Evolutionary conservation across 2,888 invertebrate genomes (phyloP).

Genomic region (Carcina quercana): DNA sequence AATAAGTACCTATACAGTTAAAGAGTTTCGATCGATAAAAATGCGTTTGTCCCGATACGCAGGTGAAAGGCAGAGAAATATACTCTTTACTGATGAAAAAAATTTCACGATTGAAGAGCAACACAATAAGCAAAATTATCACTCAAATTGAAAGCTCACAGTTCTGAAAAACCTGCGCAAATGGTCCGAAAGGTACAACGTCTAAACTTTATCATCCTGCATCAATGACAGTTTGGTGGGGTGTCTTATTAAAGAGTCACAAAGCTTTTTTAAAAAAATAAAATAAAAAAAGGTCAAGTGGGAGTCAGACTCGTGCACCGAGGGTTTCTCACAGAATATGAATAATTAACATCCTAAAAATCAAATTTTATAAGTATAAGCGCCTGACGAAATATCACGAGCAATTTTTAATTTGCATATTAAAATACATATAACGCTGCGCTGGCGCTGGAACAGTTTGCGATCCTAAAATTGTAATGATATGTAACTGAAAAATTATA

Average conservation of each 20-base stretch:
- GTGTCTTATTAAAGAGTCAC: constrained; percentile 2
- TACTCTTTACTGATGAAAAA: constrained; percentile 2
- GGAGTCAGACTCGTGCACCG: too few relatives aligned
- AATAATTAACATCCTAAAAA: too few relatives aligned
- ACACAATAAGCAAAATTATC: constrained; percentile 2
- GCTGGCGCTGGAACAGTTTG: too few relatives aligned
- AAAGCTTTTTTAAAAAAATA: constrained; percentile 1
- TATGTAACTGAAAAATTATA: too few relatives aligned
- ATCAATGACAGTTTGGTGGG: constrained; percentile 2
- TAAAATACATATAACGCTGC: too few relatives aligned
- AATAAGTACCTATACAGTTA: not conserved
- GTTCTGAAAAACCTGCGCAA: not conserved
- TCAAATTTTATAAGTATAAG: too few relatives aligned
- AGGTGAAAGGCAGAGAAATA: constrained; percentile 2
- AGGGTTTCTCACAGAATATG: too few relatives aligned
- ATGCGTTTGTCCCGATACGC: not conserved
- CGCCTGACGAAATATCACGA: too few relatives aligned
- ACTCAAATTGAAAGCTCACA: not conserved
- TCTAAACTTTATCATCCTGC: too few relatives aligned
- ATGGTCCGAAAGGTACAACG: not conserved
- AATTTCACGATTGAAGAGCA: constrained; percentile 6
- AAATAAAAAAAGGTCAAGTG: not conserved
- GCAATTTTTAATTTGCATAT: too few relatives aligned
- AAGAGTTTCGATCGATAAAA: not conserved
- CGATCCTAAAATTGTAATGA: too few relatives aligned